Evolutionary conservation across 2,797 vertebrate genomes (phyloP), one percentile per base, ranked within the genome.

Genomic region (Characodon lateralis): DNA sequence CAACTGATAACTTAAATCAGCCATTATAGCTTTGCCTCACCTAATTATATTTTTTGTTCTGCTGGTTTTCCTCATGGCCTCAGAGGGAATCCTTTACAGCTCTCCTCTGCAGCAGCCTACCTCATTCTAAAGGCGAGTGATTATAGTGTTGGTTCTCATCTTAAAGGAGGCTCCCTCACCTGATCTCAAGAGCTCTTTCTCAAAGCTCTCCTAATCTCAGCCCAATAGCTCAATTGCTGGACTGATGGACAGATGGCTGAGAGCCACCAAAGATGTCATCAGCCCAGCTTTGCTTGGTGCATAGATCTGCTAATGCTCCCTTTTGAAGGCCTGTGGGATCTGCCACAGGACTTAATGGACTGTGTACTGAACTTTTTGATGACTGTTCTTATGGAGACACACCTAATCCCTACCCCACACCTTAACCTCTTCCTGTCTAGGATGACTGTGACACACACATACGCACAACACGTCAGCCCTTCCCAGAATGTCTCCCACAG

Each of bases 371-470:
- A 82, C 87, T 92, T 91, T 94, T 89, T 94, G 92, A 94, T 93
- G 92, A 93, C 91, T 93, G 89, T 88, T 93, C 92, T 89, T 84
- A 83, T 53, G 85, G 90, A 94, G 93, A 93, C 94, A 92, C 94
- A 87, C 93, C 92, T 94, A 94, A 94, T 93, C 93, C 88, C 88
- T 71, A 89, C 87, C 90, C 90, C 91, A 93, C 94, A 92, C 88
- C 93, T 93, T 92, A 93, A 93, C 93, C 88, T 92, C 91, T 94
- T 95, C 93, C 91, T 94, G 92, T 93, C 93, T 95, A 86, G 85
- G 79, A 89, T 78, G 84, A 89, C 81, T 88, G 87, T 93, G 93
- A 92, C 85, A 94, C 92, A 91, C 91, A 93, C 89, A 90, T 91
- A 88, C 75, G 73, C 71, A 77, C 71, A 89, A 87, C 86, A 63